Percentiles rank a stretch among this genome's conserved stretches.
Conservation (phyloP, 2,797 vertebrate genomes). For the Protosalanx chinensis region DNA sequence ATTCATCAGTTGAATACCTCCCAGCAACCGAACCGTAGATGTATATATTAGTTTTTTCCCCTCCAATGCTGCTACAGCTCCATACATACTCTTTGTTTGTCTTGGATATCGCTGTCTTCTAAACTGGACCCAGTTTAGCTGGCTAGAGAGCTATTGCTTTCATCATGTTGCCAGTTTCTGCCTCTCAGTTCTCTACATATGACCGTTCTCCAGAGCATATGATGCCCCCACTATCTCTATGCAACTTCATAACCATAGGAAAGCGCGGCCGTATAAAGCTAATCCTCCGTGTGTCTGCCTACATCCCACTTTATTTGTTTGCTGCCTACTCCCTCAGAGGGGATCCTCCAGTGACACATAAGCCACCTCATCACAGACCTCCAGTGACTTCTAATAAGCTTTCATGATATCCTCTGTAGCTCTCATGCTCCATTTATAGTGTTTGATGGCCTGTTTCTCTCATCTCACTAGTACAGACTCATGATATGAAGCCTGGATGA, state of each 20-base stretch:
- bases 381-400: slow-evolving; percentile 67
- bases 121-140: not conserved
- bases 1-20: slow-evolving; percentile 46
- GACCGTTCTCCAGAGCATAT: slow-evolving; percentile 5
- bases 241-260: slow-evolving; percentile 24
- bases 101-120: not conserved
- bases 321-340: slow-evolving; percentile 58
- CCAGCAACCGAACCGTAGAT: not conserved
- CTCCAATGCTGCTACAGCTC: not conserved
- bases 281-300: slow-evolving; percentile 67
- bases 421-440: slow-evolving; percentile 58
- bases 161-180: not conserved
- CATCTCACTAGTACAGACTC: slow-evolving; percentile 40
- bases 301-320: slow-evolving; percentile 73
- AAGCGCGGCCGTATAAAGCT: slow-evolving; percentile 60
- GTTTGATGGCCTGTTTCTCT: slow-evolving; percentile 42
- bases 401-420: slow-evolving; percentile 53
- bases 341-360: slow-evolving; percentile 69
- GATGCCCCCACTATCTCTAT: slow-evolving; percentile 19
- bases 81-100: not conserved
- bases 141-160: too few relatives aligned
- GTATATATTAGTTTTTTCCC: not conserved
- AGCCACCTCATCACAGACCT: slow-evolving; percentile 69
- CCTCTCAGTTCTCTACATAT: slow-evolving; percentile 1
- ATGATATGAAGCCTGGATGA: slow-evolving; percentile 34